phyloP scores from a whole-genome alignment of 2,888 invertebrate species.

The Folsomia candida region DNA sequence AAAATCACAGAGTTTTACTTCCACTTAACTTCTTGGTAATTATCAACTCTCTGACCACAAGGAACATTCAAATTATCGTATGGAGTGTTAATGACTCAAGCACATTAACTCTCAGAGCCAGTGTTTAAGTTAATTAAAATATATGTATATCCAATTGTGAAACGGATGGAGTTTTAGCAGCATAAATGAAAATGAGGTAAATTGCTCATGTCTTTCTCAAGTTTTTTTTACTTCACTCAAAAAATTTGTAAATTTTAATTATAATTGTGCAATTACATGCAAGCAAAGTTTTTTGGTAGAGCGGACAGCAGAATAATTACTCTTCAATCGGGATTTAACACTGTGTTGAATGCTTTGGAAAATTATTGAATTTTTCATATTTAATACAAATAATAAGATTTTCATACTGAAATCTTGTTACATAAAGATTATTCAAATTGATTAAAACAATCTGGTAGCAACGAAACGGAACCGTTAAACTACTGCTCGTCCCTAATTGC shows the following conservation, averaged over 20 bases:
- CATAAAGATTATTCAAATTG: not conserved
- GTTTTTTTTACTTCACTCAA: not conserved
- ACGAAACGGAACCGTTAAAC: too few relatives aligned
- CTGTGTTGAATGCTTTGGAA: not conserved
- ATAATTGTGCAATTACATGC: not conserved
- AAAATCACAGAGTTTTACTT: not conserved
- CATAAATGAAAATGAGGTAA: not conserved
- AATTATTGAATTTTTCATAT: not conserved
- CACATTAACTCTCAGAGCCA: too few relatives aligned
- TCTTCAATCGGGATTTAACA: not conserved
- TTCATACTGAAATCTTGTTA: not conserved
- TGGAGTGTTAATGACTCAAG: not conserved
- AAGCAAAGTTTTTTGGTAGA: not conserved
- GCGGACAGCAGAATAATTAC: not conserved
- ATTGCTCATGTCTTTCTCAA: not conserved
- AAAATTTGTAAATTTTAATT: not conserved
- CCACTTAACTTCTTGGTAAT: too few relatives aligned
- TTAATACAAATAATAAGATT: not conserved
- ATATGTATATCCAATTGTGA: not conserved
- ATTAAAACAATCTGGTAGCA: not conserved
- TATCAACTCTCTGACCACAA: too few relatives aligned
- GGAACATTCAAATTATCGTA: not conserved
- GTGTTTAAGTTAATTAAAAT: not conserved
- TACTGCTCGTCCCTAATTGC: too few relatives aligned
- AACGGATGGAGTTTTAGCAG: not conserved